phyloP scores from a whole-genome alignment of 2,888 invertebrate species.

The Noctua comes region DNA sequence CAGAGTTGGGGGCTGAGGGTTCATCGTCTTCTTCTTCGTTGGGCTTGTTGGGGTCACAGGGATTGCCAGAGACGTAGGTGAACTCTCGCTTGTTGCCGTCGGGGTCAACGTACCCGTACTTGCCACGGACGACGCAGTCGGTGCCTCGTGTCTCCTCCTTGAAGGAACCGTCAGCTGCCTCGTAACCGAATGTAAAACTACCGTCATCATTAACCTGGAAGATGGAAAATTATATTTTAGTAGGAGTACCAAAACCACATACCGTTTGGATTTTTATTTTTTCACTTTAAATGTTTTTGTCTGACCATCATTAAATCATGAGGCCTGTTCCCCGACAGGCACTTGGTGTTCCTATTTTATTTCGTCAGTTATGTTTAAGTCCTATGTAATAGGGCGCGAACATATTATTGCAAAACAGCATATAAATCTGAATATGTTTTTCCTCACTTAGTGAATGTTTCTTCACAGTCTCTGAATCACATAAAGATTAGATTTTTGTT shows the following conservation, averaged over 20 bases:
- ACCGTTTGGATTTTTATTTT: background rate
- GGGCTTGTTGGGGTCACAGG: slow-evolving; percentile 96
- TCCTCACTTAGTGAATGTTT: background rate
- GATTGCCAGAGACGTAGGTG: slow-evolving; percentile 96
- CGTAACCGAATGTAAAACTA: slow-evolving; percentile 96
- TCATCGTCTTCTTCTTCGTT: slow-evolving; percentile 92
- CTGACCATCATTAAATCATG: background rate
- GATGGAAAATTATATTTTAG: background rate
- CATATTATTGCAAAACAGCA: background rate
- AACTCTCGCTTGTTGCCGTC: slow-evolving; percentile 96
- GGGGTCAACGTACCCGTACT: slow-evolving; percentile 96
- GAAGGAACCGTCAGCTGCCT: slow-evolving; percentile 96
- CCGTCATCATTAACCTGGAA: slow-evolving; percentile 94
- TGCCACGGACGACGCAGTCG: slow-evolving; percentile 96
- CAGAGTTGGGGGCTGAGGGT: slow-evolving; percentile 89
- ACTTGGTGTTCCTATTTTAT: background rate
- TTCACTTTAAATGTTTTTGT: background rate
- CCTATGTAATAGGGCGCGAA: background rate
- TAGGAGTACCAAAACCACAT: background rate
- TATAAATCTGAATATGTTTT: background rate
- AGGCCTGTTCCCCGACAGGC: background rate
- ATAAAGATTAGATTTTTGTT: background rate
- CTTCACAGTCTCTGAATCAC: background rate
- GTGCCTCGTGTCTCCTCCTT: slow-evolving; percentile 96
- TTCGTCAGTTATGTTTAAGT: background rate